Evolutionary conservation across 2,888 invertebrate species (phyloP), one percentile per base, ranked within the genome.

Genomic region (Apodemia hepburni): DNA sequence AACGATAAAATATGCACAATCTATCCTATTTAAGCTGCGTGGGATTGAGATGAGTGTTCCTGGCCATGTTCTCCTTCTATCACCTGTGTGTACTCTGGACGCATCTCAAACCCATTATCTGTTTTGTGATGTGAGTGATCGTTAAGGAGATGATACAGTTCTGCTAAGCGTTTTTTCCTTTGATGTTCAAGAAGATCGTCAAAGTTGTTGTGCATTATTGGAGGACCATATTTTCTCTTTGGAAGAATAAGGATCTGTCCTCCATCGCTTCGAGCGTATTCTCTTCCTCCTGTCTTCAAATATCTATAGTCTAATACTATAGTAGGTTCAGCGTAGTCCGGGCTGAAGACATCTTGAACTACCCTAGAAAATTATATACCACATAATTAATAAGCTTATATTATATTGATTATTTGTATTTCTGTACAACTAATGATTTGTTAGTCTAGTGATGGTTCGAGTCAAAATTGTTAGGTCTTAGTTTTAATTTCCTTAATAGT

Each of bases 211-310:
- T 82, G 81, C 65, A 58, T 79, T 75, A 51, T 74, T 68, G n/a
- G 75, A 71, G 61, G 72, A 68, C 27, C 7, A 22, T 65, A 81
- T 70, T 64, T 76, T 51, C 67, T 75, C 64, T 75, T 80, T 0
- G 89, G 89, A 0, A 89, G 74, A 49, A 90, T 86, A 15, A 89
- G 74, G 64, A 85, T 75, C 65, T 87, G 87, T 0, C 87, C 88
- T 0, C 88, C 87, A 0, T 84, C 82, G 0, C 85, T 80, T 4
- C 85, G 81, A 0, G 80, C 78, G 75, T 87, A 89, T 68, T 85
- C 83, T 51, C 87, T 77, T 7, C 88, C 88, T 0, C 87, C 88
- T 0, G 84, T 78, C 70, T 85, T 87, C 59, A 85, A 65, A 73
- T 86, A 88, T 61, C 89, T 77, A 71, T 86, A 90, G 79, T 90